These are phyloP conservation scores for Clitarchus hookeri DNA, from an alignment of 2,888 invertebrate genomes.

Conservation along the genomic window DNA sequence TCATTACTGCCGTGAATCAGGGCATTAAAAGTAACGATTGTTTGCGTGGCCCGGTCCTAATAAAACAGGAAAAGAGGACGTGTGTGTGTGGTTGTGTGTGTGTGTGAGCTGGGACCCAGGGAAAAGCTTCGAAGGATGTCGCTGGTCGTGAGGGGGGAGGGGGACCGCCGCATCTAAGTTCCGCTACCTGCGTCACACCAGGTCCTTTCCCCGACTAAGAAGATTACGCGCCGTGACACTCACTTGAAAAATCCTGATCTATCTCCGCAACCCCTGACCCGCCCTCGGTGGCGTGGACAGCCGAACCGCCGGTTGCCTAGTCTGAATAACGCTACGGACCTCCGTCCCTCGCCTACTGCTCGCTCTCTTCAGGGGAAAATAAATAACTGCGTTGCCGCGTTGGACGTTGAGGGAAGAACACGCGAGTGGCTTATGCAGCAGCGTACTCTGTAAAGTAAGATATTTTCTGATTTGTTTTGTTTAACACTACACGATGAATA, in stretches of 20 bases:
- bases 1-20: slow-evolving; percentile 39
- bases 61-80: background rate
- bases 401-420: too few species aligned
- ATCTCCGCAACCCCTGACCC: background rate
- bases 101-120: background rate
- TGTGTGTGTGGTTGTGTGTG: background rate
- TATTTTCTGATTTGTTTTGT: too few species aligned
- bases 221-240: background rate
- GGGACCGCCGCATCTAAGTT: background rate
- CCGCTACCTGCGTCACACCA: background rate
- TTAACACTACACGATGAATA: too few species aligned
- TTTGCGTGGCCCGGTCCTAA: slow-evolving; percentile 25
- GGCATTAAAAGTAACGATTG: slow-evolving; percentile 39
- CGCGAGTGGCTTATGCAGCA: too few species aligned
- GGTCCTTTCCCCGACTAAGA: slow-evolving; percentile 2
- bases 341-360: background rate
- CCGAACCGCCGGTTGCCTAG: background rate
- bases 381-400: too few species aligned
- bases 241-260: slow-evolving; percentile 6
- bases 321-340: background rate
- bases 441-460: too few species aligned
- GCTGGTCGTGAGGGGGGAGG: background rate
- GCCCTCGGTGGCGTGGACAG: background rate
- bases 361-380: too few species aligned
- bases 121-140: background rate